Base-by-base conservation (phyloP, 2,797 vertebrate species). In the Aselliscus stoliczkanus region DNA sequence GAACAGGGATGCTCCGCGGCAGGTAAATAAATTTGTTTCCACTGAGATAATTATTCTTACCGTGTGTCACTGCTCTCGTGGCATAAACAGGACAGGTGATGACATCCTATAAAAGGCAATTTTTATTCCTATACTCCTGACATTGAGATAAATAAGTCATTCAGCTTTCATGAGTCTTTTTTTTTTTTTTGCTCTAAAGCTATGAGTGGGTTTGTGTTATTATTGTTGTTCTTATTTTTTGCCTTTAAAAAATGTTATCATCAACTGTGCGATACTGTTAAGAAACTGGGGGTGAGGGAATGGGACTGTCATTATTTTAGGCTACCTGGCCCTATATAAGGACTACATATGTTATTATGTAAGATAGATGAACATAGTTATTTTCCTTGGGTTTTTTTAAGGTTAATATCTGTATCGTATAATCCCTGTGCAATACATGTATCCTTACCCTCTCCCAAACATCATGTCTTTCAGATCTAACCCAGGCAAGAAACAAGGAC, bases 1-100 rank as follows among this genome's bases (percentile, higher is more conserved):
- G 96, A 98, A 98, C 89, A 90, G 94, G 96, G 97, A 97, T 94
- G 76, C 77, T 96, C 87, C 70, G 94, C 47, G 29, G 94, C 96
- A 98, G 97, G 97, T 96, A 98, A 98, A 98, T 98, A 97, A 96
- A 98, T 98, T 96, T 97, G 80, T 97, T 98, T 98, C 95, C 88
- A 98, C 93, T 91, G 88, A 97, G 98, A 97, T 97, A 98, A 98
- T 98, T 96, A 97, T 97, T 98, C 98, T 98, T 98, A 97, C 81
- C 52, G 9, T 96, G 97, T 97, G 96, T 97, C 97, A 97, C 96
- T 80, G 29, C 90, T 98, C 87, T 97, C 83, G 52, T 65, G 72
- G 94, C 88, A 97, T 89, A 96, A 96, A 96, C 64, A 98, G 97
- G 95, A 97, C 97, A 98, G 97, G 97, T 97, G 97, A 97, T 98